Conservation (phyloP, 2,888 invertebrate species). For the Nymphalis c-album region DNA sequence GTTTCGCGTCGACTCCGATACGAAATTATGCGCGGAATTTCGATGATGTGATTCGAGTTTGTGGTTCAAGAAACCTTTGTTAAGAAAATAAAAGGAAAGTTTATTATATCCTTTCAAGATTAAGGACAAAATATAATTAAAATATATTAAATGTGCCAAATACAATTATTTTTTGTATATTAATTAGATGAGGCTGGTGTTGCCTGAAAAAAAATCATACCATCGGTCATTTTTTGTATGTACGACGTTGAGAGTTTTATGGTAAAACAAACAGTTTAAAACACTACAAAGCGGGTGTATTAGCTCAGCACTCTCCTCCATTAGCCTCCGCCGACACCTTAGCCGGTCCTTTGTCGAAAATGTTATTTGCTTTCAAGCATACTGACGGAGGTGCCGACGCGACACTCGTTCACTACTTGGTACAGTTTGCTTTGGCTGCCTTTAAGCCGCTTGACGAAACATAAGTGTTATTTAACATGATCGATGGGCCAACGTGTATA, state of each 20-base stretch:
- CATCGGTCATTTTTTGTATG: constrained; percentile 25
- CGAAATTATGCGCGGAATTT: constrained; percentile 41
- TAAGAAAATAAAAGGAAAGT: constrained; percentile 19
- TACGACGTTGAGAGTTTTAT: constrained; percentile 71
- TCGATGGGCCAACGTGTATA: constrained; percentile 33
- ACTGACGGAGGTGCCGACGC: constrained; percentile 62
- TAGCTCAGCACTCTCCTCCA: constrained; percentile 79
- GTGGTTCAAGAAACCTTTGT: constrained; percentile 31
- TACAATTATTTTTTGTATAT: constrained; percentile 2
- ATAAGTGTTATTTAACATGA: constrained; percentile 43
- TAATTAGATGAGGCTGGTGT: background rate
- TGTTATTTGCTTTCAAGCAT: constrained; percentile 64
- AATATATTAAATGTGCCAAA: background rate
- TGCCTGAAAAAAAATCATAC: constrained; percentile 18
- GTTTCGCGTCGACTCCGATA: constrained; percentile 26
- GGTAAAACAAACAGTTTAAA: constrained; percentile 81
- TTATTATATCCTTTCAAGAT: constrained; percentile 9
- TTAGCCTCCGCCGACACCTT: constrained; percentile 76
- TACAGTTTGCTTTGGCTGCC: constrained; percentile 63
- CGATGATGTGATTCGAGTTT: constrained; percentile 30
- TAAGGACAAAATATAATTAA: constrained; percentile 2
- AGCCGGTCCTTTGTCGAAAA: constrained; percentile 72
- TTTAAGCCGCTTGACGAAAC: constrained; percentile 47
- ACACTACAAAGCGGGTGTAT: constrained; percentile 76
- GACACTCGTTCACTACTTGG: constrained; percentile 65